Evolutionary conservation across 2,888 invertebrate species (phyloP).

Genomic region (Carpatolechia fugitivella): DNA sequence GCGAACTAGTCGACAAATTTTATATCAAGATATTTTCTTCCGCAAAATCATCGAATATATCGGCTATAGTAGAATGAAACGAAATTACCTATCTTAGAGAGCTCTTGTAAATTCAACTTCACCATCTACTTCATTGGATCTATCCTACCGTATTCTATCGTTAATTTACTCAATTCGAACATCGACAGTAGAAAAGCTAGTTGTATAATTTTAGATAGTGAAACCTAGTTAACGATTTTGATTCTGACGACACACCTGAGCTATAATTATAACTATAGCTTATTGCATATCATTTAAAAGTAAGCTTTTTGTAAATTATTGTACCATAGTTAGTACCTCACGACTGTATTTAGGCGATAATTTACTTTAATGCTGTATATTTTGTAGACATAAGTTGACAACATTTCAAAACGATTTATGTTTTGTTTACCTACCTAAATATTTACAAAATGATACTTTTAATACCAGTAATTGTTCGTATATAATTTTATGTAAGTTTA

Average conservation of each 20-base stretch:
- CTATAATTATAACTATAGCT: conserved; percentile 52
- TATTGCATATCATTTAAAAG: conserved; percentile 75
- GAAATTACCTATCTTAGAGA: too few relatives aligned
- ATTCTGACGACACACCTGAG: conserved; percentile 16
- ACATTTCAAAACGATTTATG: conserved; percentile 6
- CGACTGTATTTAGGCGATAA: conserved; percentile 66
- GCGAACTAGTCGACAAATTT: too few relatives aligned
- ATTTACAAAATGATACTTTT: neutral
- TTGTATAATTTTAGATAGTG: conserved; percentile 10
- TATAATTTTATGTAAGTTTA: too few relatives aligned
- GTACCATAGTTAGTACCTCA: conserved; percentile 62
- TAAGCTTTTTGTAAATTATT: conserved; percentile 77
- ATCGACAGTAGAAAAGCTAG: conserved; percentile 10
- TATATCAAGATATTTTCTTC: too few relatives aligned
- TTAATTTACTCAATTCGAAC: conserved; percentile 1
- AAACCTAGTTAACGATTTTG: conserved; percentile 14
- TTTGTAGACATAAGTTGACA: conserved; percentile 26
- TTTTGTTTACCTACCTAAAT: neutral
- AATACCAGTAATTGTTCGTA: too few relatives aligned
- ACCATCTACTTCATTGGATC: too few relatives aligned
- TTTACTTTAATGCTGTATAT: conserved; percentile 46
- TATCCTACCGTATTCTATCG: neutral
- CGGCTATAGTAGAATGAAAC: too few relatives aligned
- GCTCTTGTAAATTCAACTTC: too few relatives aligned
- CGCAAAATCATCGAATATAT: too few relatives aligned